Percentiles rank a stretch among this genome's conserved stretches.
Evolutionary conservation across 37 sponge, comb jelly and placozoan genomes (phyloP).

Genomic region (Theonella swinhoei): DNA sequence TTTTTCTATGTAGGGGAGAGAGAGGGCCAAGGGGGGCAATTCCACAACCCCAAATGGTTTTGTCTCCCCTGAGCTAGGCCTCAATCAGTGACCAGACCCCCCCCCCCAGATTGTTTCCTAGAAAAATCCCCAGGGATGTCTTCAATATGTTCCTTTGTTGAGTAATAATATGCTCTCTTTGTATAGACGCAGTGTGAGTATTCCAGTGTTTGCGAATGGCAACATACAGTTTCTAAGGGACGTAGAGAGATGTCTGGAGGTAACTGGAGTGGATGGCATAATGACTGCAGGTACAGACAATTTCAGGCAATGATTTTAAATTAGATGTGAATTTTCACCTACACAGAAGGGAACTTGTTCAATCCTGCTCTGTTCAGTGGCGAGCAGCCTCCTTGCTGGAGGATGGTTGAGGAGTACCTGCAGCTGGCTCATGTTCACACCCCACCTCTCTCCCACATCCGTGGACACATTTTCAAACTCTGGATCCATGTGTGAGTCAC

Average conservation of each 20-base stretch:
- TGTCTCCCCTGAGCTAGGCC: too few relatives aligned
- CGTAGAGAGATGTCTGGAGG: constrained; percentile 75
- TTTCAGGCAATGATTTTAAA: too few relatives aligned
- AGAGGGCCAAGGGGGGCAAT: too few relatives aligned
- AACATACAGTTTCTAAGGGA: constrained; percentile 88
- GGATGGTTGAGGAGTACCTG: constrained; percentile 86
- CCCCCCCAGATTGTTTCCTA: too few relatives aligned
- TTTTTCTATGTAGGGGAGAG: too few relatives aligned
- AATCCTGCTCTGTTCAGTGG: constrained; percentile 96
- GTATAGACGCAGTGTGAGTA: constrained; percentile 66
- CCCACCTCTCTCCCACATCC: constrained; percentile 62
- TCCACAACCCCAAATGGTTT: too few relatives aligned
- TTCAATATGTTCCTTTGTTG: too few relatives aligned
- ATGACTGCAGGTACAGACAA: constrained; percentile 98
- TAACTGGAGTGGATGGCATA: constrained; percentile 90
- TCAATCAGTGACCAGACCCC: too few relatives aligned
- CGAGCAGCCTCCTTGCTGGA: constrained; percentile 83
- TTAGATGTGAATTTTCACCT: too few relatives aligned
- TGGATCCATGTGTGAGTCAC: constrained; percentile 85
- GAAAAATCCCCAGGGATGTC: too few relatives aligned
- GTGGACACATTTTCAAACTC: constrained; percentile 96
- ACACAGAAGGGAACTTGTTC: constrained; percentile 86
- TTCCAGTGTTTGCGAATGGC: constrained; percentile 99
- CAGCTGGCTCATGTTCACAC: constrained; percentile 77
- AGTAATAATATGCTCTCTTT: too few relatives aligned